Conservation (phyloP, 2,888 invertebrate genomes). For the Stenoptilia bipunctidactyla region DNA sequence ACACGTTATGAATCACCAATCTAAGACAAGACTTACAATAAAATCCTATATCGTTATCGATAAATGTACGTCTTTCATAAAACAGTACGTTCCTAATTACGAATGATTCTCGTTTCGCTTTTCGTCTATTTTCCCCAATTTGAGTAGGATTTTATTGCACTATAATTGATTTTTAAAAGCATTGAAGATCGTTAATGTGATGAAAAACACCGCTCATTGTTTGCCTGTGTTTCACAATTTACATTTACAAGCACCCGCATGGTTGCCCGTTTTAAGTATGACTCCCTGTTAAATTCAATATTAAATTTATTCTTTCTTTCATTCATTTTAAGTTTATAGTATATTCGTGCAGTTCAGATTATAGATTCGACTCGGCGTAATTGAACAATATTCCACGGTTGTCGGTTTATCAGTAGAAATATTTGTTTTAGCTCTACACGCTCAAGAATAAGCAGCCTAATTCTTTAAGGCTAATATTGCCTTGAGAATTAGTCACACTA, state of each 20-base stretch:
- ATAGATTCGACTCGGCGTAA: slow-evolving; percentile 3
- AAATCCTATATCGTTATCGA: too few species aligned
- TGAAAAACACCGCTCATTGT: slow-evolving; percentile 21
- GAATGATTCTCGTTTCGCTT: too few species aligned
- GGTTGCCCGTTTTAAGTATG: slow-evolving; percentile 12
- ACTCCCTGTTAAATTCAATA: too few species aligned
- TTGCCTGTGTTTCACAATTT: slow-evolving; percentile 33
- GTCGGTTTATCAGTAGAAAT: slow-evolving; percentile 35
- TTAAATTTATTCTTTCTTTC: too few species aligned
- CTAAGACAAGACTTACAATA: too few species aligned
- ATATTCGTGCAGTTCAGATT: too few species aligned
- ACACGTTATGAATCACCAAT: too few species aligned
- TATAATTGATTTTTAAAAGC: slow-evolving; percentile 29
- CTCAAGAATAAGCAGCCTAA: slow-evolving; percentile 18
- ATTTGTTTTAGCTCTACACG: slow-evolving; percentile 36
- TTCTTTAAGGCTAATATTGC: too few species aligned
- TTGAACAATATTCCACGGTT: slow-evolving; percentile 26
- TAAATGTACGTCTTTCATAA: too few species aligned
- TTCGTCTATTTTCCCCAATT: slow-evolving; percentile 23
- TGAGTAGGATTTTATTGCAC: slow-evolving; percentile 41
- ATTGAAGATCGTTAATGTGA: slow-evolving; percentile 33
- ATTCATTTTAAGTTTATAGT: too few species aligned
- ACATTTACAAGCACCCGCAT: slow-evolving; percentile 33
- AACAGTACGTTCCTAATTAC: too few species aligned
- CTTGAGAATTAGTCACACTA: too few species aligned